Evolutionary conservation across 2,888 invertebrate genomes (phyloP).

Genomic region (Eilema griseolum): DNA sequence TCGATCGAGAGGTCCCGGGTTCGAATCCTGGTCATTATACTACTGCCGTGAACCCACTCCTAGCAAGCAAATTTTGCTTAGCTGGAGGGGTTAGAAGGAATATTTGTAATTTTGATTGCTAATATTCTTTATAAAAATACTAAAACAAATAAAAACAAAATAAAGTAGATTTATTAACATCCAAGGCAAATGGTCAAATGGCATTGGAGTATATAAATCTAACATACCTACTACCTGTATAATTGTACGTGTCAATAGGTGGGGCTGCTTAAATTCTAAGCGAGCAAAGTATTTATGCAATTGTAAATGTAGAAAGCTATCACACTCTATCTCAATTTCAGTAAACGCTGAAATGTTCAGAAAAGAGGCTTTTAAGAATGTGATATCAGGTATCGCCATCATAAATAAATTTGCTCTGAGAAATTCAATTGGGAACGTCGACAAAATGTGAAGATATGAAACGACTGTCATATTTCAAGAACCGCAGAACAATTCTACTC

Average conservation of each 20-base stretch:
- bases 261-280: background rate
- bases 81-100: too few relatives aligned
- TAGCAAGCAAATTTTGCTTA: too few relatives aligned
- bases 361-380: constrained; percentile 18
- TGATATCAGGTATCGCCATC: constrained; percentile 23
- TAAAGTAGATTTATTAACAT: background rate
- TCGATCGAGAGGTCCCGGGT: too few relatives aligned
- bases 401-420: constrained; percentile 31
- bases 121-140: too few relatives aligned
- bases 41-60: too few relatives aligned
- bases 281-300: background rate
- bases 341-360: constrained; percentile 8
- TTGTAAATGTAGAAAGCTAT: background rate
- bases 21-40: too few relatives aligned
- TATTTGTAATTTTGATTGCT: too few relatives aligned
- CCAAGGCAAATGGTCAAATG: background rate
- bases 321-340: background rate
- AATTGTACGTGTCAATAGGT: background rate
- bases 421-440: constrained; percentile 50
- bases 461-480: constrained; percentile 53
- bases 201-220: background rate
- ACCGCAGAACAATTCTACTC: constrained; percentile 32
- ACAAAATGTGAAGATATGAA: constrained; percentile 52
- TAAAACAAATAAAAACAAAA: too few relatives aligned
- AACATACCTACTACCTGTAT: too few relatives aligned